Evolutionary conservation across 2,888 invertebrate species (phyloP), one percentile per base, ranked within the genome.

Genomic region (Drosophila mercatorum): DNA sequence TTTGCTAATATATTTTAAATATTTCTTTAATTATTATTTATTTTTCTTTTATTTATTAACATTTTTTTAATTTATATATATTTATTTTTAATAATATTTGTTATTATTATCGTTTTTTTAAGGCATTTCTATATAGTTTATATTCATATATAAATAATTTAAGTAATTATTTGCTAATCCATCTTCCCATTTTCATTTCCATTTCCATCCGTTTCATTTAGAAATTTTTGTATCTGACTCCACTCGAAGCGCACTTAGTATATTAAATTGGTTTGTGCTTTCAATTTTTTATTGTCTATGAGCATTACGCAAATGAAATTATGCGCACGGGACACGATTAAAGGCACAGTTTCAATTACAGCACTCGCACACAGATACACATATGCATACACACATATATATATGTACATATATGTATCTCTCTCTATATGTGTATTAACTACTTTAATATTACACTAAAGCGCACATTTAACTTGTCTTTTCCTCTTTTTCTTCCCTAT

Each of bases 301-400:
- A 49, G 43, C 26, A 31, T 78, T 68, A 57, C 65, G 71, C 65
- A 72, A 72, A 73, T 63, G 56, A 64, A 64, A 52, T 36, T 22
- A 65, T 28, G 40, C 63, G 44, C 51, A 63, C 17, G 56, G 52
- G 52, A 63, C 52, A 58, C 22, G 38, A 31, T 47, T 61, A 58
- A 86, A 86, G 78, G 60, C 68, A 87, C 81, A 72, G 53, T 61
- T 66, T 61, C 22, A 47, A 52, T 68, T 40, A 60, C 10, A 46
- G 14, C 43, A 34, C 17, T 0, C 7, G 56, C 53, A 38, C 31
- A n/a, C 31, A n/a, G 3, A 34, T 22, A 28, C 28, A 34, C 1
- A 53, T 22, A 12, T 22, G 11, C 2, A 40, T 5, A 38, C 8
- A 26, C 11, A 41, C 22, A 5, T 22, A 22, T 2, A 22, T 22